phyloP scores from a whole-genome alignment of 2,113 vertebrate genomes.

The Amphiprion ocellaris region DNA sequence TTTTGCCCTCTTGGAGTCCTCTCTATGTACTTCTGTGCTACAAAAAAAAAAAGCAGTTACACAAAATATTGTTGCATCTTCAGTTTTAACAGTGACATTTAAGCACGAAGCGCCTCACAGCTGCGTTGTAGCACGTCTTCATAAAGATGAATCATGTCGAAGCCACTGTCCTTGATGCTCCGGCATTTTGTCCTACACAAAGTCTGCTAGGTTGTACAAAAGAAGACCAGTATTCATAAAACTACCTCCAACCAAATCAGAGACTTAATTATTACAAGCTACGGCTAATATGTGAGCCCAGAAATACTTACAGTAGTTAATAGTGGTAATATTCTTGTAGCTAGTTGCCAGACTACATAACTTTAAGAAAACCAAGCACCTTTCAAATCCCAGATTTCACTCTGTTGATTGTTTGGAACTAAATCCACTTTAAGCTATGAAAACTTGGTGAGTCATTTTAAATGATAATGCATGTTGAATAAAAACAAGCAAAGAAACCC shows the following conservation, averaged over 20 bases:
- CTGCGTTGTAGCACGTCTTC: conserved; percentile 33
- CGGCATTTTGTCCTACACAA: conserved; percentile 47
- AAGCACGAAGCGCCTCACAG: conserved; percentile 58
- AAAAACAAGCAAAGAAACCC: no score
- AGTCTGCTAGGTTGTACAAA: conserved; percentile 54
- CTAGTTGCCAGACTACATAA: no score
- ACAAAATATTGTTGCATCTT: conserved; percentile 50
- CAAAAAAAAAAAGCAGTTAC: conserved; percentile 58
- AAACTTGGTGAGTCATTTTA: no score
- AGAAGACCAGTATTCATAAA: conserved; percentile 52
- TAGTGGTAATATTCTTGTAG: no score
- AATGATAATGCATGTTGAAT: no score
- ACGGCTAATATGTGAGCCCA: no score
- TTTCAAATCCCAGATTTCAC: no score
- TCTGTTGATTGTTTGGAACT: no score
- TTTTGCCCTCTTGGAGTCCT: conserved; percentile 22
- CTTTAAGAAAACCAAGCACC: no score
- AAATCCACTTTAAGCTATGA: no score
- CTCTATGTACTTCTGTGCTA: conserved; percentile 45
- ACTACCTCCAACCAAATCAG: conserved; percentile 8
- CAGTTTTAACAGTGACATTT: conserved; percentile 44
- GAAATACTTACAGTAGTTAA: no score
- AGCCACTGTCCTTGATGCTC: conserved; percentile 29
- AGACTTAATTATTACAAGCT: not conserved
- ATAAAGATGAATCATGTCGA: conserved; percentile 1